Conservation (phyloP, 2,113 vertebrate genomes). For the Noctilio leporinus region DNA sequence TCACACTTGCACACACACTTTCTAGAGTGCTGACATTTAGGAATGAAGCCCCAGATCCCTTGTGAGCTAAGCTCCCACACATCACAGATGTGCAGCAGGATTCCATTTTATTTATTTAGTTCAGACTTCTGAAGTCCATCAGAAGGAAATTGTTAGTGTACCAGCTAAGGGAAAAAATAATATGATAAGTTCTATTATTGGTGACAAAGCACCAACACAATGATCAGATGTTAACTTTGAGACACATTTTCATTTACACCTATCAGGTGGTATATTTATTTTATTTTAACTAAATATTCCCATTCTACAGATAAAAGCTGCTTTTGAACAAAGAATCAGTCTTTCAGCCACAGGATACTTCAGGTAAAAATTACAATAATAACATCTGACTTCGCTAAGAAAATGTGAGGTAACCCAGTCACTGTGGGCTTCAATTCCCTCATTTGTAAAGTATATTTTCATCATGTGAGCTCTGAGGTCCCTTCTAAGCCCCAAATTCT, state of each 20-base stretch:
- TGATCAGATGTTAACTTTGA: neutral
- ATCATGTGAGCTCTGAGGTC: neutral
- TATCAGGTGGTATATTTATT: neutral
- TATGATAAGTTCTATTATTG: neutral
- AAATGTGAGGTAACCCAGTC: neutral
- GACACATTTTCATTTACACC: neutral
- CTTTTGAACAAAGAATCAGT: slow-evolving; percentile 85
- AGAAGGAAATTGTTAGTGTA: neutral
- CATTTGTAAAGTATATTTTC: neutral
- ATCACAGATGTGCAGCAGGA: neutral
- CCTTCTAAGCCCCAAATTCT: neutral
- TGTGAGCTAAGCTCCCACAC: neutral
- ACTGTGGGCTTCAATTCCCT: neutral
- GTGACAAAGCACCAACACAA: neutral
- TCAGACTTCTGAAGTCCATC: neutral
- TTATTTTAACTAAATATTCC: slow-evolving; percentile 29
- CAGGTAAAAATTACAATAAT: slow-evolving; percentile 78
- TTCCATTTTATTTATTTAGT: neutral
- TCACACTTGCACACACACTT: neutral
- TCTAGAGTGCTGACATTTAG: neutral
- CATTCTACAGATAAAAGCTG: slow-evolving; percentile 79
- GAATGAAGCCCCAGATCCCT: neutral
- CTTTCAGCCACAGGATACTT: slow-evolving; percentile 91
- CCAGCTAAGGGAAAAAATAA: neutral
- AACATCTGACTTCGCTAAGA: neutral